These are phyloP conservation scores for Perodicticus potto DNA, from an alignment of 2,797 vertebrate genomes.

Conservation along the genomic window DNA sequence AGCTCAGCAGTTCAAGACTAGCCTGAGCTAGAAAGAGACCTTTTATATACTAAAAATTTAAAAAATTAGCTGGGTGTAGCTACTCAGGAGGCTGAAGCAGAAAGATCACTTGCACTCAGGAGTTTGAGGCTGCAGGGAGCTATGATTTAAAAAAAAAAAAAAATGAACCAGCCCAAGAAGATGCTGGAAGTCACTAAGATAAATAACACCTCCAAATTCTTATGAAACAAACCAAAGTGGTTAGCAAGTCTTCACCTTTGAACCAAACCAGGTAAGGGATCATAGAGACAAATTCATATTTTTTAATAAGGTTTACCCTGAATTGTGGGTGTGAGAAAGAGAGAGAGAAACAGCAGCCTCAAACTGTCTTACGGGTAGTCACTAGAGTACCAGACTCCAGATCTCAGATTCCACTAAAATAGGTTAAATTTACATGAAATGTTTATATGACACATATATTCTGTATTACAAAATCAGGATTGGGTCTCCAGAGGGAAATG, in stretches of 20 bases:
- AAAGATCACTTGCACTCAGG: no score
- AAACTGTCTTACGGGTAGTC: not conserved
- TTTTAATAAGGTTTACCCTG: conserved; percentile 28
- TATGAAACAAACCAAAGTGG: not conserved
- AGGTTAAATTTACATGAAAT: conserved; percentile 19
- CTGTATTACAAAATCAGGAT: conserved; percentile 15
- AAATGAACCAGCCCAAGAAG: not conserved
- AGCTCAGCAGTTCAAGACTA: no score
- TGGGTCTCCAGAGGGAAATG: not conserved
- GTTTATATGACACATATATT: not conserved
- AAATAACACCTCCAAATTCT: conserved; percentile 13
- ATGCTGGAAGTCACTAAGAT: not conserved
- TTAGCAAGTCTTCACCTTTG: not conserved
- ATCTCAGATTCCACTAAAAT: conserved; percentile 26
- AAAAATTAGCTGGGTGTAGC: no score
- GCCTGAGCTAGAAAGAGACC: no score
- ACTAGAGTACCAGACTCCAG: not conserved
- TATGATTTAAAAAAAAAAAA: not conserved
- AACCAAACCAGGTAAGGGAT: not conserved
- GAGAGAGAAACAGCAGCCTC: not conserved
- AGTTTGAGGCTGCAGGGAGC: not conserved
- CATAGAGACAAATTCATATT: not conserved
- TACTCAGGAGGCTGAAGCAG: no score
- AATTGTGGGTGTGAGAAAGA: not conserved
- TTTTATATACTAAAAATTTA: no score